Evolutionary conservation across 2,797 vertebrate genomes (phyloP), one percentile per base, ranked within the genome.

Genomic region (Lacerta bilineata): DNA sequence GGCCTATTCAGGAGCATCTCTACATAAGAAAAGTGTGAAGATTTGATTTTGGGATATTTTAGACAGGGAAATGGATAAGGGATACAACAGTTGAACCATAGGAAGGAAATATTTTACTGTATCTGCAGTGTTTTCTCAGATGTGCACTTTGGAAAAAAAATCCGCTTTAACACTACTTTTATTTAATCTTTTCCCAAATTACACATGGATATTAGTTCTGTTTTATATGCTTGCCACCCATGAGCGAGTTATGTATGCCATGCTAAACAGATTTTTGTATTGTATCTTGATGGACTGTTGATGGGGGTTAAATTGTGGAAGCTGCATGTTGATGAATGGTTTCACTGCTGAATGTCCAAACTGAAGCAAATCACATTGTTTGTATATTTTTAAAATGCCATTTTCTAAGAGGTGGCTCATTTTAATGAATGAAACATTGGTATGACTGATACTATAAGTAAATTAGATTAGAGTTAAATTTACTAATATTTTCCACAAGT

Each of bases 161-260:
- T 55, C 94, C 95, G 95, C 97, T 97, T 97, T 96, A 97, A 97
- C 97, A 97, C 97, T 97, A 97, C 96, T 90, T 95, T 95, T 84
- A 84, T 89, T 87, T 93, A 95, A 93, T 92, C 93, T 94, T 95
- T 94, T 94, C 93, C 71, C 93, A 80, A 93, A 94, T 71, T 94
- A 94, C 82, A 90, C 92, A 87, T 87, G 89, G 90, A 91, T 92
- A 91, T 91, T 92, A 90, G 90, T 95, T 46, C 93, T 94, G 86
- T 95, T 93, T 90, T 88, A 36, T 94, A 90, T 89, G 83, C 87
- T 93, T 93, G 50, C 43, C 80, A 91, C 80, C 91, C 90, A 83
- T 83, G 39, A 75, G 93, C 94, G 91, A 93, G 80, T 93, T 93
- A 92, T 55, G 89, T 93, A 91, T 1, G 27, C 91, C 90, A 90